phyloP scores from a whole-genome alignment of 2,113 vertebrate genomes.

The Peromyscus maniculatus region DNA sequence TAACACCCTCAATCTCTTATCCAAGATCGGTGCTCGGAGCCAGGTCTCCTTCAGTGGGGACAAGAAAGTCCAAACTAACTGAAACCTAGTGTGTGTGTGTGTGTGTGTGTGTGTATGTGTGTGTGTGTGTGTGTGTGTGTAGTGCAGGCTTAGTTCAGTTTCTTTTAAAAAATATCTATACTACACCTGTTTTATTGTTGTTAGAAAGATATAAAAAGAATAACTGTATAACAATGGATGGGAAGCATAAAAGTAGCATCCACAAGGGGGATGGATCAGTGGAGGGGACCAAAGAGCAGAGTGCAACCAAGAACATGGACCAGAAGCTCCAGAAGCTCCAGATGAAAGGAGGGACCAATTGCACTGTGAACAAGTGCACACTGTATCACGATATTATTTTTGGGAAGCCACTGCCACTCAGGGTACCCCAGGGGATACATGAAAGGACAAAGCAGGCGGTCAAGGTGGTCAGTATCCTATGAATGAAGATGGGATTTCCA shows the following conservation, averaged over 20 bases:
- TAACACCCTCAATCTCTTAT: neutral
- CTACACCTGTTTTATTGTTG: neutral
- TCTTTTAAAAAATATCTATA: neutral
- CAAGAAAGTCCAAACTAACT: neutral
- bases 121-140: neutral
- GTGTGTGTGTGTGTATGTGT: neutral
- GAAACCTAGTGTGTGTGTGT: neutral
- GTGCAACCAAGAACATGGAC: neutral
- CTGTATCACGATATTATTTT: accelerated
- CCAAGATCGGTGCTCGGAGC: too few species aligned
- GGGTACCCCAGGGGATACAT: neutral
- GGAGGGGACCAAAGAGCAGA: neutral
- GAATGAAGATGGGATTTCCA: neutral
- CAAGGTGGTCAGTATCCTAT: accelerated
- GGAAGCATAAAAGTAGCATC: neutral
- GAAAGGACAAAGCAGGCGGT: neutral
- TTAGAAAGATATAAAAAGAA: neutral
- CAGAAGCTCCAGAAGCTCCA: neutral
- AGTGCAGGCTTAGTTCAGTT: neutral
- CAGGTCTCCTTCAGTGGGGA: neutral
- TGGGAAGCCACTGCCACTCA: neutral
- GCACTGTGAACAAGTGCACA: neutral
- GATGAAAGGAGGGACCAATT: neutral
- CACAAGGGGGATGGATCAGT: too few species aligned
- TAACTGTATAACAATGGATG: too few species aligned